A percentile compares a stretch with the other conserved stretches of the same genome.
Conservation (phyloP, 2,888 invertebrate genomes). For the Dynastes maya region DNA sequence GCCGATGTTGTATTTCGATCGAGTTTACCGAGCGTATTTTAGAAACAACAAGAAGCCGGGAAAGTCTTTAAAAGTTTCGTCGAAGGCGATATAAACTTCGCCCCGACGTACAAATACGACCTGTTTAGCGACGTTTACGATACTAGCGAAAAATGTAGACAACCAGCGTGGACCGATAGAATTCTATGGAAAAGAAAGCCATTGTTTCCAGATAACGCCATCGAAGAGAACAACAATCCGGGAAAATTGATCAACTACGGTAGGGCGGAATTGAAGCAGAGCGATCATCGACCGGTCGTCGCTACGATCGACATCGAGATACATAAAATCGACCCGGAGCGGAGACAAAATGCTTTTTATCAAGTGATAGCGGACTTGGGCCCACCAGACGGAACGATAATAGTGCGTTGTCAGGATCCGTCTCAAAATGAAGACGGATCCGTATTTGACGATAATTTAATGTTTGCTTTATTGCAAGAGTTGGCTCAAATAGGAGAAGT, state of each 20-base stretch:
- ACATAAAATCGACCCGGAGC: slow-evolving; percentile 83
- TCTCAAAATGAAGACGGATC: slow-evolving; percentile 72
- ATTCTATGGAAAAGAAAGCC: slow-evolving; percentile 93
- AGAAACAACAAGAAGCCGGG: slow-evolving; percentile 84
- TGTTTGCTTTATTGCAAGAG: slow-evolving; percentile 85
- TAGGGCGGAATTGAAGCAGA: slow-evolving; percentile 95
- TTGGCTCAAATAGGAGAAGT: slow-evolving; percentile 91
- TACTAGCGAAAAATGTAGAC: slow-evolving; percentile 97
- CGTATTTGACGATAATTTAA: slow-evolving; percentile 86
- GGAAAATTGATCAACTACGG: slow-evolving; percentile 92
- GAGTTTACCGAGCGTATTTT: slow-evolving; percentile 50
- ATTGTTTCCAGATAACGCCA: slow-evolving; percentile 77
- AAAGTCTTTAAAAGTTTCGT: slow-evolving; percentile 93
- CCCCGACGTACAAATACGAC: slow-evolving; percentile 99
- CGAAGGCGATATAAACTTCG: slow-evolving; percentile 93
- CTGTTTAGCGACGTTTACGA: slow-evolving; percentile 99
- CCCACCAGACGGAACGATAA: slow-evolving; percentile 95
- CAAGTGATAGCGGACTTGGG: slow-evolving; percentile 88
- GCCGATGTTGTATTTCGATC: no score
- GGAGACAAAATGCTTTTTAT: slow-evolving; percentile 86
- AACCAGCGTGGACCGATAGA: slow-evolving; percentile 99
- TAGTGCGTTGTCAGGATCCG: slow-evolving; percentile 74
- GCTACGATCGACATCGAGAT: slow-evolving; percentile 93
- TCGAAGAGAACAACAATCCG: slow-evolving; percentile 79
- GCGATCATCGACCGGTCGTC: slow-evolving; percentile 97